Conservation (phyloP, 2,113 vertebrate genomes). For the Amphilophus citrinellus region DNA sequence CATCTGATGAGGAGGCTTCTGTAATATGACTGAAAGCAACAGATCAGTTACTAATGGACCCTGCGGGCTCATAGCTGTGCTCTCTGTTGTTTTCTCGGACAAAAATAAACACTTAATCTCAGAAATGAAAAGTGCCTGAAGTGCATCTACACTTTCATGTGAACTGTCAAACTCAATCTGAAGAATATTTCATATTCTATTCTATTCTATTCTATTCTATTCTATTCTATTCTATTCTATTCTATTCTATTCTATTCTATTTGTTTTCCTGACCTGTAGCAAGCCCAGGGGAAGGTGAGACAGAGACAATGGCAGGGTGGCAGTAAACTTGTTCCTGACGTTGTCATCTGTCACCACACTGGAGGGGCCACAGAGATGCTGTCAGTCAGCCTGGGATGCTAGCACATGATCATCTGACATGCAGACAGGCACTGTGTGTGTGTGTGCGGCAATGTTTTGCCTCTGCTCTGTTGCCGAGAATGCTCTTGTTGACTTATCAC, state of each 20-base stretch:
- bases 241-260: constrained; percentile 6
- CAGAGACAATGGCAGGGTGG: constrained; percentile 49
- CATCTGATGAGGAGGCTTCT: neutral
- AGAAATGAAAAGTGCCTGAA: neutral
- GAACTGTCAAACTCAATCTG: neutral
- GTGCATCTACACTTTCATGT: neutral
- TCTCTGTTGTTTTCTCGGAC: constrained; percentile 6
- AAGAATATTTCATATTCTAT: constrained; percentile 8
- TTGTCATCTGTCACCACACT: constrained; percentile 61
- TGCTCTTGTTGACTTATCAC: constrained; percentile 81
- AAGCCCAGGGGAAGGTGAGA: constrained; percentile 48
- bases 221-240: constrained; percentile 3
- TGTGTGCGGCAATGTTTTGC: constrained; percentile 27
- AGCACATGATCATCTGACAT: constrained; percentile 50
- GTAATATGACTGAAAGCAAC: constrained; percentile 8
- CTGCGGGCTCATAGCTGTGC: neutral
- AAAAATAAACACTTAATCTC: constrained; percentile 4
- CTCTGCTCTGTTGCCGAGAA: constrained; percentile 49
- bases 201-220: constrained; percentile 11
- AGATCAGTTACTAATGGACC: constrained; percentile 15
- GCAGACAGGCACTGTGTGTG: constrained; percentile 30
- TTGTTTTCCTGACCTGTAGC: constrained; percentile 39
- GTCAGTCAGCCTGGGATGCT: constrained; percentile 52
- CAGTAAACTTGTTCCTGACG: constrained; percentile 62
- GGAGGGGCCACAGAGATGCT: constrained; percentile 40